Evolutionary conservation across 1,140 invertebrate genomes (phyloP).

Genomic region (Laupala kohalensis): DNA sequence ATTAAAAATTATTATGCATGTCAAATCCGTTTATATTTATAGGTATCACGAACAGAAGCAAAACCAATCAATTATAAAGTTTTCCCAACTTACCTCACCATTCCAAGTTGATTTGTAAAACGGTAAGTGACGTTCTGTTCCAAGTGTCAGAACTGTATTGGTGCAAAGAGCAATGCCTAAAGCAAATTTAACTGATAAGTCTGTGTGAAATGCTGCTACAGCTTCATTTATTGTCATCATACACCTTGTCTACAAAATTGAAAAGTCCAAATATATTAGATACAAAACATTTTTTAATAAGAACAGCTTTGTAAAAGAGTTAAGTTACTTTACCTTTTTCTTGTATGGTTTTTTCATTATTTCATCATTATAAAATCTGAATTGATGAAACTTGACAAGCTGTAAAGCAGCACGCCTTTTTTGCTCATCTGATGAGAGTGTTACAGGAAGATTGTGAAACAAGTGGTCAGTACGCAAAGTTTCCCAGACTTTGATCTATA

Average conservation of each 20-base stretch:
- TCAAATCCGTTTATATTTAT: too few relatives aligned
- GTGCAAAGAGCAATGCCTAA: slow-evolving; percentile 46
- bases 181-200: slow-evolving; percentile 46
- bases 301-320: not conserved
- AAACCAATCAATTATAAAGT: too few relatives aligned
- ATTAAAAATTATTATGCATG: too few relatives aligned
- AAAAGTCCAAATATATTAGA: not conserved
- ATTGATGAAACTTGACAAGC: slow-evolving; percentile 36
- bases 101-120: slow-evolving; percentile 53
- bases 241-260: slow-evolving; percentile 27
- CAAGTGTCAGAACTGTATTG: slow-evolving; percentile 52
- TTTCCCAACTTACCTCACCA: slow-evolving; percentile 39
- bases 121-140: slow-evolving; percentile 60
- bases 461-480: slow-evolving; percentile 38
- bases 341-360: slow-evolving; percentile 31
- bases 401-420: slow-evolving; percentile 46
- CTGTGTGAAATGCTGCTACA: slow-evolving; percentile 46
- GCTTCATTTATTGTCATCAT: slow-evolving; percentile 58
- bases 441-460: slow-evolving; percentile 37
- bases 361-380: slow-evolving; percentile 28
- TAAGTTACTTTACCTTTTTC: slow-evolving; percentile 39
- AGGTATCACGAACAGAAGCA: too few relatives aligned
- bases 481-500: slow-evolving; percentile 36
- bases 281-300: not conserved
- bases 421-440: slow-evolving; percentile 56